Conservation (phyloP, 2,888 invertebrate species). For the Metellina segmentata region DNA sequence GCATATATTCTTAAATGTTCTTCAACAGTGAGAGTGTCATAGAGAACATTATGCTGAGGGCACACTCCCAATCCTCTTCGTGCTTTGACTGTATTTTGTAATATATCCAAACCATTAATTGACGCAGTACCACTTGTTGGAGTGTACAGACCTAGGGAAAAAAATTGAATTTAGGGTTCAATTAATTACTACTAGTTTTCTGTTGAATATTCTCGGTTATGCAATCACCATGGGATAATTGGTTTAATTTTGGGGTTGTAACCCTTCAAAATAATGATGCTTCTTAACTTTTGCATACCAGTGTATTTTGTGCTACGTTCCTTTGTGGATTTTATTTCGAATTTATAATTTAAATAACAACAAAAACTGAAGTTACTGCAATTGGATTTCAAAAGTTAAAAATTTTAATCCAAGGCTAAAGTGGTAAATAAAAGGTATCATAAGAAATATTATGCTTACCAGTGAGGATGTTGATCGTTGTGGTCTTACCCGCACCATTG, state of each 20-base stretch:
- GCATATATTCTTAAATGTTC: slow-evolving; percentile 93
- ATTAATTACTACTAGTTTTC: too few species aligned
- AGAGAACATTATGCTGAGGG: slow-evolving; percentile 92
- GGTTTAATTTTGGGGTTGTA: too few species aligned
- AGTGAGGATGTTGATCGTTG: slow-evolving; percentile 87
- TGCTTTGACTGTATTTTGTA: slow-evolving; percentile 86
- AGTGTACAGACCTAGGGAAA: slow-evolving; percentile 81
- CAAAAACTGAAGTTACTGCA: too few species aligned
- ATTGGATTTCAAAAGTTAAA: background rate
- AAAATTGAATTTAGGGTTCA: background rate
- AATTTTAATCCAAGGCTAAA: background rate
- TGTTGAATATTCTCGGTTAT: too few species aligned
- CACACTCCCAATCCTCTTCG: slow-evolving; percentile 84
- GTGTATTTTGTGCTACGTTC: too few species aligned
- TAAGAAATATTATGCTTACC: slow-evolving; percentile 80
- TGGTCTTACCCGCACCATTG: slow-evolving; percentile 92
- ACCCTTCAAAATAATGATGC: too few species aligned
- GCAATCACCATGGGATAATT: too few species aligned
- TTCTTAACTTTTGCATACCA: too few species aligned
- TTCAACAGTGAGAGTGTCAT: slow-evolving; percentile 89
- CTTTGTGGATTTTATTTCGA: too few species aligned
- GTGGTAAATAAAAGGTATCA: background rate
- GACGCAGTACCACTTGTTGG: slow-evolving; percentile 87
- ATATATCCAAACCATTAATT: slow-evolving; percentile 88
- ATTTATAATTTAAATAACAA: too few species aligned